phyloP scores from a whole-genome alignment of 2,113 vertebrate genomes.

The Sebastes schlegelii region DNA sequence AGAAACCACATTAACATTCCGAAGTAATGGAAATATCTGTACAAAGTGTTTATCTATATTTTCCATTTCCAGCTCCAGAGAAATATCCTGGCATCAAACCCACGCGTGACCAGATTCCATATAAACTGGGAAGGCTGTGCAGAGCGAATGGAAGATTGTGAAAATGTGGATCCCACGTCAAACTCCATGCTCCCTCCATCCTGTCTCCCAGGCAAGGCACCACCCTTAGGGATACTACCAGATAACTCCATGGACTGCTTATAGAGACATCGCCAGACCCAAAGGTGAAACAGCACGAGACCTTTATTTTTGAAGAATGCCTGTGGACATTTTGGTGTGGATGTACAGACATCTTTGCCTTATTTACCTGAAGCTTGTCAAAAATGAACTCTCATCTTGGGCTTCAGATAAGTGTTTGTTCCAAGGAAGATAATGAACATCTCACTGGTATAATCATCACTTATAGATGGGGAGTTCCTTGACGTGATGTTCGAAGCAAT shows the following conservation, averaged over 20 bases:
- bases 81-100: constrained; percentile 93
- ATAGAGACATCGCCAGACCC: constrained; percentile 51
- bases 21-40: neutral
- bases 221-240: constrained; percentile 86
- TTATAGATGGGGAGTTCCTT: constrained; percentile 41
- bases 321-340: constrained; percentile 69
- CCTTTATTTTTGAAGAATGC: constrained; percentile 52
- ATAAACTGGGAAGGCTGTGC: constrained; percentile 92
- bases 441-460: constrained; percentile 14
- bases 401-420: constrained; percentile 43
- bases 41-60: neutral
- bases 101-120: constrained; percentile 93
- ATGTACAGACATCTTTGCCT: constrained; percentile 69
- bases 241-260: constrained; percentile 96
- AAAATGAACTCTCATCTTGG: constrained; percentile 35
- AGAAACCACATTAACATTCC: neutral
- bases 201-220: constrained; percentile 86
- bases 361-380: constrained; percentile 54
- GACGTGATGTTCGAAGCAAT: constrained; percentile 42
- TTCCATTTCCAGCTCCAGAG: constrained; percentile 87
- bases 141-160: constrained; percentile 89
- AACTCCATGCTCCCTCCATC: constrained; percentile 86
- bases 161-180: constrained; percentile 88
- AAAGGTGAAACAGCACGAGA: constrained; percentile 36
- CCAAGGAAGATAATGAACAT: constrained; percentile 38